Percentiles rank a stretch among this genome's conserved stretches.
phyloP scores from a whole-genome alignment of 2,888 invertebrate species.

The Eudasyphora cyanicolor region DNA sequence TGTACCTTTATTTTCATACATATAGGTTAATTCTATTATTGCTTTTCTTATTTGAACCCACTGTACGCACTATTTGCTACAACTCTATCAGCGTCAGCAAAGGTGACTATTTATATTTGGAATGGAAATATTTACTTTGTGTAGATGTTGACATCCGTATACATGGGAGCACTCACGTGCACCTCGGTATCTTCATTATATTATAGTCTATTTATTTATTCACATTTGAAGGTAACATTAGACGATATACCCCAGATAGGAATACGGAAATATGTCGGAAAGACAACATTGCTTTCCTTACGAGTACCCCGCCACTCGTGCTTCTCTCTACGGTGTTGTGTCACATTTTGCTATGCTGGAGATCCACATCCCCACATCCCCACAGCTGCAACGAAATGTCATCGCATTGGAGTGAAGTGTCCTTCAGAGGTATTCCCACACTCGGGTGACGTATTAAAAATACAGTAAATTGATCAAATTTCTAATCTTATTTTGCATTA shows the following conservation, averaged over 20 bases:
- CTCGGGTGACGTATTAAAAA: background rate
- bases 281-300: background rate
- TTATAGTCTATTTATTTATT: conserved; percentile 26
- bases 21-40: too few relatives aligned
- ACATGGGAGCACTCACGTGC: background rate
- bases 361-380: too few relatives aligned
- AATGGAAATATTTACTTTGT: conserved; percentile 21
- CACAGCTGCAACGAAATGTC: background rate
- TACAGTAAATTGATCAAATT: conserved; percentile 4
- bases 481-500: conserved; percentile 3
- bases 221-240: conserved; percentile 29
- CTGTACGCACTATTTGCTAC: conserved; percentile 8
- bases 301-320: background rate
- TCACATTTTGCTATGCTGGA: background rate
- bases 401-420: background rate
- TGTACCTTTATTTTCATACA: too few relatives aligned
- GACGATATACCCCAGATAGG: background rate
- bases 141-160: background rate
- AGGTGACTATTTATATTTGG: background rate
- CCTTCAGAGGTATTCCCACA: background rate
- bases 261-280: background rate
- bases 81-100: background rate
- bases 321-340: background rate
- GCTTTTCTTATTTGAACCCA: background rate
- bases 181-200: conserved; percentile 4